phyloP scores from a whole-genome alignment of 2,888 invertebrate genomes.

The Meteorus cinctellus region DNA sequence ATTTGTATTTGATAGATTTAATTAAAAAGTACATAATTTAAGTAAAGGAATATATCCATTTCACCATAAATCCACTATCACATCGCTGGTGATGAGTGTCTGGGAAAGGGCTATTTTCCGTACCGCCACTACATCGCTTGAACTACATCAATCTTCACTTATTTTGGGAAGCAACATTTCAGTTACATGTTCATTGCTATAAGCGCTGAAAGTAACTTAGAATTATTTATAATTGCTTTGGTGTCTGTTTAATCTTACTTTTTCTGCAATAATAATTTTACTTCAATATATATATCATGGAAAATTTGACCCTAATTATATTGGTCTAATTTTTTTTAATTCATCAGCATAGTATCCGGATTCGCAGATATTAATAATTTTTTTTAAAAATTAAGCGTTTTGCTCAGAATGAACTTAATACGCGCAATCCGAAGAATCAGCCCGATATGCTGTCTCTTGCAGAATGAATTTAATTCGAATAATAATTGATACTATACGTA shows the following conservation, averaged over 20 bases:
- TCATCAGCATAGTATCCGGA: too few relatives aligned
- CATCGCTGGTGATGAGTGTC: constrained; percentile 69
- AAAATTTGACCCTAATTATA: too few relatives aligned
- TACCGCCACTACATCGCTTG: not conserved
- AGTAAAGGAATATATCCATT: constrained; percentile 64
- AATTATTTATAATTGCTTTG: not conserved
- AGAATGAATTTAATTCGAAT: too few relatives aligned
- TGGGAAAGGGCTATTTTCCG: constrained; percentile 69
- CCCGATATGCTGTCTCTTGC: too few relatives aligned
- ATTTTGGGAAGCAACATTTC: not conserved
- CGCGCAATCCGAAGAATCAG: not conserved
- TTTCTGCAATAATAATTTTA: too few relatives aligned
- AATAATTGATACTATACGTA: too few relatives aligned
- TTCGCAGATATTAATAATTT: too few relatives aligned
- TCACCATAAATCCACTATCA: constrained; percentile 71
- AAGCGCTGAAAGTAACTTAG: not conserved
- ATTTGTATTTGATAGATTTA: constrained; percentile 29
- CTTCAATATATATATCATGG: too few relatives aligned
- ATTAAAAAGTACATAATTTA: constrained; percentile 21
- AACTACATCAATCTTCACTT: not conserved
- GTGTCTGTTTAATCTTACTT: not conserved
- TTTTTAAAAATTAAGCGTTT: not conserved
- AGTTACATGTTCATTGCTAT: not conserved
- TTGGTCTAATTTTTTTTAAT: too few relatives aligned
- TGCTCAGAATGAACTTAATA: not conserved